These are phyloP conservation scores for Labia minor DNA, from an alignment of 2,888 invertebrate species.

Conservation along the genomic window DNA sequence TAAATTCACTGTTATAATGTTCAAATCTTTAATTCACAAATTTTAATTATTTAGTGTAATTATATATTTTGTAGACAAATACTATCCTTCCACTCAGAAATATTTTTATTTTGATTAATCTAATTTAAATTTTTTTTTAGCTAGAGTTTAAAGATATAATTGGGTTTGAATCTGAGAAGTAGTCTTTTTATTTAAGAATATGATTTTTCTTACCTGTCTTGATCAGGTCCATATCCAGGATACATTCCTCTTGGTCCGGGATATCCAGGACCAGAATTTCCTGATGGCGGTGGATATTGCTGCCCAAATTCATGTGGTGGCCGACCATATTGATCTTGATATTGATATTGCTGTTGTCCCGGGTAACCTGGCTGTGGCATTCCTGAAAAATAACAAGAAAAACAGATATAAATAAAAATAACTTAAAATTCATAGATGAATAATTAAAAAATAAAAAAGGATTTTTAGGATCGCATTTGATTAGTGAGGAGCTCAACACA, in stretches of 20 bases:
- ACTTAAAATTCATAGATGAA: no score
- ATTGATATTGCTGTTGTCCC: constrained; percentile 37
- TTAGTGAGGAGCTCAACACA: constrained; percentile 37
- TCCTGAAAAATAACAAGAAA: constrained; percentile 31
- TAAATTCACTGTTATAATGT: no score
- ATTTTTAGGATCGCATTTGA: no score
- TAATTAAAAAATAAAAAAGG: background rate
- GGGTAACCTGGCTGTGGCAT: constrained; percentile 35
- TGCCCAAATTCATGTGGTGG: constrained; percentile 40
- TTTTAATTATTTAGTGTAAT: no score
- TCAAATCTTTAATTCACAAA: no score
- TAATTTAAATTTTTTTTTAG: no score
- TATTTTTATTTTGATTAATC: no score
- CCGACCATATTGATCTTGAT: constrained; percentile 39
- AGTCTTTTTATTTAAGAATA: no score
- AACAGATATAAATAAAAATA: constrained; percentile 19
- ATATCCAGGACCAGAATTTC: constrained; percentile 25
- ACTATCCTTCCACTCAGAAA: no score
- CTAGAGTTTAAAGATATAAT: no score
- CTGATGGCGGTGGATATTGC: constrained; percentile 38
- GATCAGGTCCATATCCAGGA: constrained; percentile 38
- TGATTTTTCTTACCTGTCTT: constrained; percentile 28
- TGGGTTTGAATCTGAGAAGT: no score
- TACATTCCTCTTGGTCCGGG: constrained; percentile 34
- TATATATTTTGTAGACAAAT: no score